Percentiles rank a stretch among this genome's conserved stretches.
Conservation (phyloP, 2,113 vertebrate genomes). For the Ahaetulla prasina region DNA sequence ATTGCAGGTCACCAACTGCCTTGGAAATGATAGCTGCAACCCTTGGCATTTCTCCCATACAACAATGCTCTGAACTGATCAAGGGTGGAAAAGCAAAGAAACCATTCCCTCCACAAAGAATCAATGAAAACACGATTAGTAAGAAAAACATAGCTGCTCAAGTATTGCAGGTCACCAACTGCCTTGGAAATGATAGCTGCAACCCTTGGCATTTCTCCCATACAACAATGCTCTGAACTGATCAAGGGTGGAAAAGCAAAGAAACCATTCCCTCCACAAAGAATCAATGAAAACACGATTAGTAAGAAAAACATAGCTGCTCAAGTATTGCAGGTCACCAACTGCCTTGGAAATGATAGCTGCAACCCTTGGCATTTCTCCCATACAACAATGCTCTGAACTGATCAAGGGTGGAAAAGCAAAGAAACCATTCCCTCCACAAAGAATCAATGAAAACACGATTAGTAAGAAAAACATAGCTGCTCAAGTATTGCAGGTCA, state of each 20-base stretch:
- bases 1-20: not conserved
- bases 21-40: not conserved
- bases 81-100: not conserved
- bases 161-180: not conserved
- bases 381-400: too few species aligned
- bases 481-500: not conserved
- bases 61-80: too few species aligned
- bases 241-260: not conserved
- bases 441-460: not conserved
- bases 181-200: not conserved
- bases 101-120: not conserved
- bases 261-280: not conserved
- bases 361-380: not conserved
- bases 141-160: not conserved
- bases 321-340: not conserved
- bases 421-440: not conserved
- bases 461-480: not conserved
- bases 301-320: not conserved
- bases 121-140: not conserved
- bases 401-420: not conserved
- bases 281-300: not conserved
- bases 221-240: too few species aligned
- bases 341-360: not conserved
- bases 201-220: not conserved
- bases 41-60: not conserved